Percentiles rank a stretch among this genome's conserved stretches.
Conservation (phyloP, 2,797 vertebrate genomes). For the Spinibarbus caldwelli region DNA sequence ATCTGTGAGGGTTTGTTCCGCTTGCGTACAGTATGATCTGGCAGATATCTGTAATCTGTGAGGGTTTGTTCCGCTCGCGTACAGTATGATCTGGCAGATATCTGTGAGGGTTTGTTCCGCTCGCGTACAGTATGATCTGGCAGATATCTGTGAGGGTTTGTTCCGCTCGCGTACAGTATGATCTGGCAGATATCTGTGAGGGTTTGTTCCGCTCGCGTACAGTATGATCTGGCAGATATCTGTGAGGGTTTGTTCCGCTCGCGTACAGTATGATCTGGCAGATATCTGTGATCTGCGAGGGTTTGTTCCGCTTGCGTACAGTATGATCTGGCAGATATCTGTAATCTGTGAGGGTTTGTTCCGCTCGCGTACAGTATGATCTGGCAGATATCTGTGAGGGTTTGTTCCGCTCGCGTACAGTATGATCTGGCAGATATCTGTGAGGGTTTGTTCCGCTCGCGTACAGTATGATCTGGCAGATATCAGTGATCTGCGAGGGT, state of each 20-base stretch:
- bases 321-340: background rate
- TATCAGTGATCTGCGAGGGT: background rate
- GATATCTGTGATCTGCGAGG: background rate
- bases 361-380: background rate
- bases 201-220: background rate
- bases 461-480: background rate
- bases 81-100: background rate
- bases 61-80: too few species aligned
- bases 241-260: background rate
- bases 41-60: background rate
- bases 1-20: background rate
- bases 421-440: background rate
- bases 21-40: background rate
- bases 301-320: background rate
- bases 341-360: background rate
- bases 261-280: background rate
- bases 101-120: background rate
- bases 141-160: background rate
- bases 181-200: background rate
- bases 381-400: background rate
- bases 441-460: too few species aligned
- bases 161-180: background rate
- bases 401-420: background rate
- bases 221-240: background rate
- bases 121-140: background rate